Percentiles rank a stretch among this genome's conserved stretches.
phyloP scores from a whole-genome alignment of 2,113 vertebrate species.

The Cyphomyrus plagiostoma region DNA sequence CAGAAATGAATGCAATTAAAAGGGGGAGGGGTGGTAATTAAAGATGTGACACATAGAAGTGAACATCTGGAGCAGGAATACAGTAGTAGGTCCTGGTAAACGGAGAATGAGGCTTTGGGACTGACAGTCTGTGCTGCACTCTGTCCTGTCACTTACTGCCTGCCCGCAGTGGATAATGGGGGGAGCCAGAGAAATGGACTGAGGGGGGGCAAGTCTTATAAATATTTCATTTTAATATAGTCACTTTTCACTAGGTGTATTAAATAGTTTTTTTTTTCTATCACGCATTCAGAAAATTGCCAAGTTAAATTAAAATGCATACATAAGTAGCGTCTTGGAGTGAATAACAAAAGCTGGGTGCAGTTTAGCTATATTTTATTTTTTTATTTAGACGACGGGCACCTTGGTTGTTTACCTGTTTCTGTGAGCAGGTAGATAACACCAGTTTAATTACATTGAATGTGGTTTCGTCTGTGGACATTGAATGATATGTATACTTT shows the following conservation, averaged over 20 bases:
- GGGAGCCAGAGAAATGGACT: neutral
- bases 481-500: neutral
- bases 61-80: neutral
- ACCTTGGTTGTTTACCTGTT: neutral
- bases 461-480: neutral
- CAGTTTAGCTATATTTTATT: neutral
- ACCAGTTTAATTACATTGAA: neutral
- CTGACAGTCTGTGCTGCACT: neutral
- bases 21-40: constrained; percentile 2
- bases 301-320: neutral
- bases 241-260: neutral
- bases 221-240: neutral
- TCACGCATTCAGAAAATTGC: neutral
- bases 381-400: neutral
- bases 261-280: neutral
- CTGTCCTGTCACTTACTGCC: neutral
- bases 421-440: neutral
- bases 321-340: neutral
- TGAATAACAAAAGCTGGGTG: neutral
- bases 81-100: neutral
- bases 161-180: neutral
- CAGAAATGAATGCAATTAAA: neutral
- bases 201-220: neutral
- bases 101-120: neutral
- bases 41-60: neutral